Base-by-base conservation (phyloP, 2,797 vertebrate genomes). In the Hephaestus fuliginosus region DNA sequence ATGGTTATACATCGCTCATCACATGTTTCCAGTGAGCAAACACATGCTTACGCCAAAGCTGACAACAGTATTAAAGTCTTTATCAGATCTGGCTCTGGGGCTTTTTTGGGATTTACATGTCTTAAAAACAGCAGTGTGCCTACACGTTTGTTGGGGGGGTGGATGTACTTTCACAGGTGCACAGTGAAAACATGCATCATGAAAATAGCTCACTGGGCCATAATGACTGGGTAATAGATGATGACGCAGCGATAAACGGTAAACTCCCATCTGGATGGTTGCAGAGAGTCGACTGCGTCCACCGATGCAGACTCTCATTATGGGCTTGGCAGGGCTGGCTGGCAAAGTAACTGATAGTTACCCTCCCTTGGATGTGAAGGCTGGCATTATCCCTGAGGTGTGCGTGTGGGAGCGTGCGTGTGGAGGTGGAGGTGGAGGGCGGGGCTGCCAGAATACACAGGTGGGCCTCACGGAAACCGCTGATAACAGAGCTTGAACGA, bases 151-250 rank as follows among this genome's bases (percentile, higher is more conserved):
- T 25, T 12, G 39, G 49, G 62, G 60, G 64, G 68, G 76, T 43
- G 69, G 72, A 63, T 76, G 62, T 74, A 83, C 84, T 91, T 91
- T 90, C 87, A 87, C 91, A 93, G 88, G 92, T 91, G 88, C 82
- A 85, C 80, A 65, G 68, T 61, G 58, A 88, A 90, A 92, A 82
- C 85, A 85, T 20, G 72, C 51, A 80, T 58, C 73, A 44, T 83
- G 71, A 91, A 92, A 92, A 86, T 88, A 85, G 82, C 85, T 85
- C 56, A 2, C 65, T 73, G 84, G 66, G 33, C 64, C 49, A 80
- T 93, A 94, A 95, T 93, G 81, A 94, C 48, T 55, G 76, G 86
- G 93, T 91, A 90, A 89, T 89, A 83, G 74, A 84, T 80, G 91
- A 92, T 89, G 91, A 90, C 63, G 53, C 81, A 69, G 82, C 74